Base-by-base conservation (phyloP, 1,140 invertebrate species). In the Phocides pigmalion region DNA sequence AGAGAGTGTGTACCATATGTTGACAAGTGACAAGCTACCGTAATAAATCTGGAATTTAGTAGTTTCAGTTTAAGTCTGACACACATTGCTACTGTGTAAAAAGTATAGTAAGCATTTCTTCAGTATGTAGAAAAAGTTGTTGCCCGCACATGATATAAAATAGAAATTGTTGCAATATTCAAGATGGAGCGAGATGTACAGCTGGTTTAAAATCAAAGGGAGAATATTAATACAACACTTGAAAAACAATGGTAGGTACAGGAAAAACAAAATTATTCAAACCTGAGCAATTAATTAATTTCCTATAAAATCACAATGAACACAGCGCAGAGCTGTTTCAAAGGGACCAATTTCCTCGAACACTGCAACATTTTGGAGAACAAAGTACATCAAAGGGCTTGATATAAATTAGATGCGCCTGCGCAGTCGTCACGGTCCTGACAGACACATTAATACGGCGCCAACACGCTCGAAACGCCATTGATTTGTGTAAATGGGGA, bases 341-440 rank as follows among this genome's bases (percentile, higher is more conserved):
- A 44, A 56, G 12, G 4, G 20, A 15, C 41, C 8, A 32, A 54
- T 65, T 72, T 68, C 66, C 41, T 16, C 62, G 62, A 72, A 65
- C 42, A 56, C 25, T 39, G 9, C 19, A 28, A 62, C 47, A 70
- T 64, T 69, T 64, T 58, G 37, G 53, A 35, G 63, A 70, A 71
- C 67, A 62, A 66, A 44, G 41, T 65, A 82, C 70, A 78, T 81
- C 81, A 83, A 83, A 83, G 79, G 47, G 66, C 64, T 62, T 41
- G 58, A 68, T 71, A 68, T 75, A 76, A 77, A 81, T 76, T 56
- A 62, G 49, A 66, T 76, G 75, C 71, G 69, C 69, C 17, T 46
- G 74, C 74, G 68, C 72, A 72, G 47, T 47, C 69, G 68, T 75
- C 67, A 76, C 64, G 64, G 56, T 64, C 12, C 64, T 59, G 67